Conservation (phyloP, 2,113 vertebrate species). For the Sinocyclocheilus maitianheensis region DNA sequence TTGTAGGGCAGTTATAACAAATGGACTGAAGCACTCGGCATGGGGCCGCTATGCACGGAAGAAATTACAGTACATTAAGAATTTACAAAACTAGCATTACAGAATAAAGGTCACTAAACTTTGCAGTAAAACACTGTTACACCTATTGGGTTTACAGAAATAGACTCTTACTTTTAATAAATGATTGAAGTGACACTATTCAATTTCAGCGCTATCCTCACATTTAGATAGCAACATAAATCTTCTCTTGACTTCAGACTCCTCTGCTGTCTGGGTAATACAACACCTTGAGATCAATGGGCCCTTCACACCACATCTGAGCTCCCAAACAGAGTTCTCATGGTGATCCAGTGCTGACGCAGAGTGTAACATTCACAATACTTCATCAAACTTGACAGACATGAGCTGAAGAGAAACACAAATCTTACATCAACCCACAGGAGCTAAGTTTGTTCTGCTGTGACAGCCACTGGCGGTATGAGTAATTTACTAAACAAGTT, state of each 20-base stretch:
- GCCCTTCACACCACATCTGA: constrained; percentile 22
- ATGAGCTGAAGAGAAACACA: neutral
- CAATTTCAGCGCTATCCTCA: neutral
- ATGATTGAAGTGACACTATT: neutral
- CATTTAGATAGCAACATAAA: constrained; percentile 46
- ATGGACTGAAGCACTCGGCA: neutral
- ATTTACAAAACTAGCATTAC: constrained; percentile 1
- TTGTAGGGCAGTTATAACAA: neutral
- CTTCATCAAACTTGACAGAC: constrained; percentile 5
- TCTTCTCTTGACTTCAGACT: constrained; percentile 32
- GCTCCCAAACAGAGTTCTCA: constrained; percentile 5
- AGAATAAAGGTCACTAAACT: neutral
- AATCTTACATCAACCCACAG: neutral
- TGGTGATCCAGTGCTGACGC: neutral
- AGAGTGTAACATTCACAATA: neutral
- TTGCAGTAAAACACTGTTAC: constrained; percentile 39
- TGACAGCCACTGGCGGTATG: neutral
- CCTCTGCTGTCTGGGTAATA: neutral
- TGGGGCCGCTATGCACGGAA: neutral
- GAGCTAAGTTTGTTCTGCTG: neutral
- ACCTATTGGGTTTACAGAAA: neutral
- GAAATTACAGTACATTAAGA: neutral
- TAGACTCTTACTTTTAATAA: neutral
- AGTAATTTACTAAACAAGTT: neutral
- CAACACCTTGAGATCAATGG: constrained; percentile 11